Base-by-base conservation (phyloP, 2,888 invertebrate genomes). In the Globia sparganii region DNA sequence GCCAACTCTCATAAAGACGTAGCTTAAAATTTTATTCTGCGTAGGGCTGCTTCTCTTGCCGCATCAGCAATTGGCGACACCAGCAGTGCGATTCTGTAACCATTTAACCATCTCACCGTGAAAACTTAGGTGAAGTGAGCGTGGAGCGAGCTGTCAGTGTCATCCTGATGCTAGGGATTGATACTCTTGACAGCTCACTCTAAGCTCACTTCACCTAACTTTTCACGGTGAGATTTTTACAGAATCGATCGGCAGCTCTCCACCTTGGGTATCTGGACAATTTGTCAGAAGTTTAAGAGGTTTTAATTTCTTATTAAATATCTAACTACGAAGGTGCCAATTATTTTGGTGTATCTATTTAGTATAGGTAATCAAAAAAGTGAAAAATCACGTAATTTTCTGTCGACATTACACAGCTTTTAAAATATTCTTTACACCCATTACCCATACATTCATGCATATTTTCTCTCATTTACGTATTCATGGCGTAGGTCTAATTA, bases 1-100 rank as follows among this genome's bases (percentile, higher is more conserved):
- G 83, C 85, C 83, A 84, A 84, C 77, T 85, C 85, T 81, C 85
- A 78, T 84, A 84, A 85, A 84, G 83, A 85, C 85, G 78, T 49
- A 85, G 85, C 83, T 85, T 84, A 81, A 84, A 85, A 81, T 85
- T 84, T 85, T 84, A 84, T 84, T 81, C 82, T 59, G 72, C 6
- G 46, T 58, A 85, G 83, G 83, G 83, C n/a, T 83, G 84, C 61
- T 71, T 65, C 64, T 28, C 37, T 65, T 67, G 56, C 34, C 13
- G 18, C 15, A 28, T 64, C 64, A 75, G 40, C 25, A 8, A 13
- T 49, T 43, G 18, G n/a, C n/a, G n/a, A n/a, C n/a, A n/a, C n/a
- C n/a, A n/a, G n/a, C n/a, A n/a, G n/a, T n/a, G n/a, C n/a, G n/a
- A n/a, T n/a, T n/a, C n/a, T n/a, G n/a, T n/a, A n/a, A n/a, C n/a